These are phyloP conservation scores for Laothoe populi DNA, from an alignment of 2,888 invertebrate species.

Conservation along the genomic window DNA sequence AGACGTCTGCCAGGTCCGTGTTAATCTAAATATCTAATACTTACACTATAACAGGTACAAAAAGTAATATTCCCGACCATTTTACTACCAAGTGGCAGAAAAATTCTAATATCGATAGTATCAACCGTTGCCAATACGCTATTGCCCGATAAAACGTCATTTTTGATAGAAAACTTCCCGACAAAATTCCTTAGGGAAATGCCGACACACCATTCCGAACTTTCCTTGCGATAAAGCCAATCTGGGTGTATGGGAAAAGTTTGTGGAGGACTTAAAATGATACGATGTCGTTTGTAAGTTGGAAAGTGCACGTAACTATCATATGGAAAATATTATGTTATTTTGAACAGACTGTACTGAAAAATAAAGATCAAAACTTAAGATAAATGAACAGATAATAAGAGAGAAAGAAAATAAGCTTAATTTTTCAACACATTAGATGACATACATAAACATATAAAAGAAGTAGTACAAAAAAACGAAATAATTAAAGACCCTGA, in stretches of 20 bases:
- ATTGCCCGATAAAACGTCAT: background rate
- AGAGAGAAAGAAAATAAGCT: too few relatives aligned
- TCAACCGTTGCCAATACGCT: background rate
- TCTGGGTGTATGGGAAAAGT: slow-evolving; percentile 10
- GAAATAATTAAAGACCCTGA: too few relatives aligned
- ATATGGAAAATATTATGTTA: too few relatives aligned
- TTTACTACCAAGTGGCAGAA: background rate
- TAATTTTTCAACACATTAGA: too few relatives aligned
- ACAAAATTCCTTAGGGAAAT: slow-evolving; percentile 2
- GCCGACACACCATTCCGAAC: background rate
- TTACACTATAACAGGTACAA: too few relatives aligned
- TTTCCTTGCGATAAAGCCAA: background rate
- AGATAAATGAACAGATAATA: too few relatives aligned
- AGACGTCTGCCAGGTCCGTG: too few relatives aligned
- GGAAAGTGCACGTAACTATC: background rate
- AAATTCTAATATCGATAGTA: background rate
- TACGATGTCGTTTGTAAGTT: background rate
- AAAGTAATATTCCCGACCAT: background rate
- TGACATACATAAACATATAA: too few relatives aligned
- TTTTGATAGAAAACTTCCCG: slow-evolving; percentile 15
- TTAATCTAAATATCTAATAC: too few relatives aligned
- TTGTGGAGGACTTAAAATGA: background rate
- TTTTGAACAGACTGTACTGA: too few relatives aligned
- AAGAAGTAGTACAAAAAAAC: too few relatives aligned
- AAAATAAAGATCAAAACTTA: too few relatives aligned